These are phyloP conservation scores for Lithophane socia DNA, from an alignment of 2,888 invertebrate species.

Conservation along the genomic window DNA sequence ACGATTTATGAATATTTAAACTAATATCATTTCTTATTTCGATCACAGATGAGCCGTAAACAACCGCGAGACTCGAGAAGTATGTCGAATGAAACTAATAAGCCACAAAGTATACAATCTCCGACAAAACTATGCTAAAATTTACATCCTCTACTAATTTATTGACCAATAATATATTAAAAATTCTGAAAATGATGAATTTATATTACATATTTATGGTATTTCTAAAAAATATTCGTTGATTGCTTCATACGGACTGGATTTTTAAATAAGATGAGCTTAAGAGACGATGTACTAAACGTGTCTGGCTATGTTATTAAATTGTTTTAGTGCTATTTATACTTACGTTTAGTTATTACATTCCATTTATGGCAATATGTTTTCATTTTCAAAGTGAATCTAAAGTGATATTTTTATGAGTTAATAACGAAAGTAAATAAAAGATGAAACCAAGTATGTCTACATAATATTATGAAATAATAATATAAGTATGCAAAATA, in stretches of 20 bases:
- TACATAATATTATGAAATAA: conserved; percentile 8
- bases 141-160: conserved; percentile 61
- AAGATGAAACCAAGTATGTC: background rate
- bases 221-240: conserved; percentile 29
- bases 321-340: background rate
- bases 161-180: conserved; percentile 44
- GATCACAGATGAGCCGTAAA: conserved; percentile 47
- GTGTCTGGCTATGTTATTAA: background rate
- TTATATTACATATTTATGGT: conserved; percentile 13
- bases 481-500: background rate
- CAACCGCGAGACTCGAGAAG: conserved; percentile 16
- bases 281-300: background rate
- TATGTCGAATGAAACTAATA: conserved; percentile 53
- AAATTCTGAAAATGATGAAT: conserved; percentile 35
- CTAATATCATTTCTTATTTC: conserved; percentile 39
- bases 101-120: conserved; percentile 33
- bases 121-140: conserved; percentile 59
- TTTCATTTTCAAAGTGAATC: conserved; percentile 22
- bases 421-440: background rate
- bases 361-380: background rate
- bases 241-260: conserved; percentile 40
- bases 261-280: conserved; percentile 17
- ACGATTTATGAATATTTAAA: conserved; percentile 52
- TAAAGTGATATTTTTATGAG: background rate
- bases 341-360: background rate